A percentile compares a stretch with the other conserved stretches of the same genome.
Evolutionary conservation across 2,113 vertebrate species (phyloP).

Genomic region (Fregetta grallaria): DNA sequence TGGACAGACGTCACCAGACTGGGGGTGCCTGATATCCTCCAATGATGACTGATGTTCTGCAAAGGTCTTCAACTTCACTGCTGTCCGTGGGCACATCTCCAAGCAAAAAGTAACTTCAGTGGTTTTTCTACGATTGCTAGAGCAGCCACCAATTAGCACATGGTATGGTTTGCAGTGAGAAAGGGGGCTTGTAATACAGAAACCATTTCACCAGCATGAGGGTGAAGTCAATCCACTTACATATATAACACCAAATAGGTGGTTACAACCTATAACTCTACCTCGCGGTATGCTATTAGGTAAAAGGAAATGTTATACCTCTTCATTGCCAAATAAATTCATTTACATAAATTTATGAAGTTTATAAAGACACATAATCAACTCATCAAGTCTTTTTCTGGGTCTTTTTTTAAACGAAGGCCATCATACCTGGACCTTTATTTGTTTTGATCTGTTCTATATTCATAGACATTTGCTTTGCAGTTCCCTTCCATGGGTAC

Average conservation of each 20-base stretch:
- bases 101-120: not conserved
- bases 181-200: not conserved
- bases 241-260: not conserved
- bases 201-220: not conserved
- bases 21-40: not conserved
- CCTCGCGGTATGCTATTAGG: not conserved
- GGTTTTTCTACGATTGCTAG: not conserved
- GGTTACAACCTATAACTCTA: not conserved
- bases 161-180: not conserved
- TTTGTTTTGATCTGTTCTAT: not conserved
- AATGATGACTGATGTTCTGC: not conserved
- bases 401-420: not conserved
- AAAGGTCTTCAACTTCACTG: not conserved
- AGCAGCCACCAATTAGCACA: not conserved
- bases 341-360: not conserved
- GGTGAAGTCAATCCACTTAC: not conserved
- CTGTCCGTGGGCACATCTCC: not conserved
- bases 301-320: not conserved
- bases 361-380: not conserved
- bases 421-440: not conserved
- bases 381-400: not conserved
- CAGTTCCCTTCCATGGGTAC: not conserved
- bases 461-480: not conserved
- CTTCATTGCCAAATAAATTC: not conserved
- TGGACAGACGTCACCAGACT: fast-evolving